A percentile compares a stretch with the other conserved stretches of the same genome.
phyloP scores from a whole-genome alignment of 1,140 invertebrate genomes.

The Bathynomus jamesi region DNA sequence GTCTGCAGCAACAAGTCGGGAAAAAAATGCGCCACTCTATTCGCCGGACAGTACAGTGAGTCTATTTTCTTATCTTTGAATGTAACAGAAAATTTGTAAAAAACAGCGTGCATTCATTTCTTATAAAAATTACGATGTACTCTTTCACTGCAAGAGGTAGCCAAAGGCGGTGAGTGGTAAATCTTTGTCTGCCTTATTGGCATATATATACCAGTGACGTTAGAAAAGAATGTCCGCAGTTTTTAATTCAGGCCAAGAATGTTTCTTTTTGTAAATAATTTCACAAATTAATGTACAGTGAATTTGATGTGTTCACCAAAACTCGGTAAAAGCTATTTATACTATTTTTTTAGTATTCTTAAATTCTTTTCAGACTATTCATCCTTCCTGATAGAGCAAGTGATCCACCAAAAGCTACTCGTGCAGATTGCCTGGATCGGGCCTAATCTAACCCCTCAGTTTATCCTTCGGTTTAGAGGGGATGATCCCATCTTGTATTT shows the following conservation, averaged over 20 bases:
- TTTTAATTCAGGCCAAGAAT: not conserved
- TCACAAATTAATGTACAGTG: no score
- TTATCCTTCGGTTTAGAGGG: constrained; percentile 43
- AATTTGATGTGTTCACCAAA: not conserved
- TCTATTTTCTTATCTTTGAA: not conserved
- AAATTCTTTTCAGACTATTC: constrained; percentile 7
- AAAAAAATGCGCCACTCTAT: constrained; percentile 11
- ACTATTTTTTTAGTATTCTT: not conserved
- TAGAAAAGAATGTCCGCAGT: not conserved
- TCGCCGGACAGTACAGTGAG: constrained; percentile 14
- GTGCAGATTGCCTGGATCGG: constrained; percentile 58
- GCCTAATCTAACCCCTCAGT: constrained; percentile 45
- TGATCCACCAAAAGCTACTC: constrained; percentile 48
- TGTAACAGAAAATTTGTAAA: not conserved
- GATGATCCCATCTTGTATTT: constrained; percentile 53
- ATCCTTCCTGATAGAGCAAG: constrained; percentile 44
- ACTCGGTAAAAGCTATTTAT: not conserved
- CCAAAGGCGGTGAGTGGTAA: not conserved
- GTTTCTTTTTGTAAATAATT: not conserved
- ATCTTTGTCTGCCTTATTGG: not conserved
- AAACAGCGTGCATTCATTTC: not conserved
- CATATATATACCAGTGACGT: not conserved
- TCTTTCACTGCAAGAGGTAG: not conserved
- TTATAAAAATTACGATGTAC: not conserved
- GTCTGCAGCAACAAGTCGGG: not conserved